Evolutionary conservation across 2,888 invertebrate genomes (phyloP), one percentile per base, ranked within the genome.

Genomic region (Seira musarum): DNA sequence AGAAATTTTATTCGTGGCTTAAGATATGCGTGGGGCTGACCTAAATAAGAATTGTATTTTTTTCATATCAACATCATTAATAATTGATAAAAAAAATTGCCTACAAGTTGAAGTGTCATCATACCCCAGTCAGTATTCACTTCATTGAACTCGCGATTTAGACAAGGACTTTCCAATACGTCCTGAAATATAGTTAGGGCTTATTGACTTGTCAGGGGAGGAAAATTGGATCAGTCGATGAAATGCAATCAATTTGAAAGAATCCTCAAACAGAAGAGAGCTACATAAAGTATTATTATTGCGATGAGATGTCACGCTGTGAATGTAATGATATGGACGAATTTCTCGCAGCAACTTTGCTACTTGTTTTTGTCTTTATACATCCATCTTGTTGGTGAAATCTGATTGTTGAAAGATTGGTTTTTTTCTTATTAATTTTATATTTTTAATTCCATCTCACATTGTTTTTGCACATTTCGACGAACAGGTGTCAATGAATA

Each of bases 241-340:
- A 25, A 67, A 64, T 57, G 35, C 60, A 60, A 60, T 30, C 22
- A 19, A 63, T 46, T 25, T 53, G 21, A 64, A 76, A 64, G 46
- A 65, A 76, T 49, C 5, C 57, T 40, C 3, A 57, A n/a, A 24
- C 68, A 69, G 30, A 22, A 64, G 76, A 64, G 49, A 57, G 35
- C 10, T 65, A 30, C 35, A 8, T n/a, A n/a, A n/a, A n/a, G n/a
- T n/a, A n/a, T n/a, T 17, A 78, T 63, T 17, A 67, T 67, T 65
- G 17, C 2, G 64, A 64, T 65, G 68, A 25, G 57, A 8, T 57
- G 3, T 49, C 78, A 53, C 49, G 78, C 72, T 72, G 78, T 61
- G 71, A 78, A 78, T 60, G 22, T 68, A 78, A 78, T 78, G 67
- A 71, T 63, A 78, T 67, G 63, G 24, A 24, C 24, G 21, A 63